A percentile compares a stretch with the other conserved stretches of the same genome.
phyloP scores from a whole-genome alignment of 2,113 vertebrate species.

The Trachemys scripta region DNA sequence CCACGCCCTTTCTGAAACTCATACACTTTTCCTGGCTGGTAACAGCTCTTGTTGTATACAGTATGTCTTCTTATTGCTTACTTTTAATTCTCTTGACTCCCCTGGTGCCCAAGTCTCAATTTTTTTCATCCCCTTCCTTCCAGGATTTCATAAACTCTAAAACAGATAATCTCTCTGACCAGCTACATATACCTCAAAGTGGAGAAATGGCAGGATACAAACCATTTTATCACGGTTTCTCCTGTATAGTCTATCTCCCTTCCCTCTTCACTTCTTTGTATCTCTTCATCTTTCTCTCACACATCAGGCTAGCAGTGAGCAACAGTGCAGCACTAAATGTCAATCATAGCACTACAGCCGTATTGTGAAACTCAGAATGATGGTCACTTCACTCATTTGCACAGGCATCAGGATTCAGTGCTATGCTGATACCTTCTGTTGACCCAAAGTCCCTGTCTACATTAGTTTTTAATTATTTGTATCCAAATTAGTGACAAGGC shows the following conservation, averaged over 20 bases:
- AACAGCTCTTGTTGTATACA: too few species aligned
- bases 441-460: not conserved
- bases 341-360: not conserved
- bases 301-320: not conserved
- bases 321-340: not conserved
- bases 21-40: too few species aligned
- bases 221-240: too few species aligned
- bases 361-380: not conserved
- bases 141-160: not conserved
- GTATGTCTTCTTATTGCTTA: too few species aligned
- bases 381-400: not conserved
- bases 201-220: not conserved
- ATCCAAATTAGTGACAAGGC: not conserved
- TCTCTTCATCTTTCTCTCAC: not conserved
- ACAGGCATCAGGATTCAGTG: not conserved
- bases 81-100: too few species aligned
- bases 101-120: not conserved
- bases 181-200: not conserved
- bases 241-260: too few species aligned
- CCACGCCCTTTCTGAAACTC: too few species aligned
- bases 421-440: not conserved
- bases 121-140: not conserved
- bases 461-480: not conserved
- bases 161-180: not conserved
- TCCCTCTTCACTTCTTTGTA: too few species aligned